A percentile compares a stretch with the other conserved stretches of the same genome.
Evolutionary conservation across 2,888 invertebrate genomes (phyloP).

Genomic region (Schizotus pectinicornis): DNA sequence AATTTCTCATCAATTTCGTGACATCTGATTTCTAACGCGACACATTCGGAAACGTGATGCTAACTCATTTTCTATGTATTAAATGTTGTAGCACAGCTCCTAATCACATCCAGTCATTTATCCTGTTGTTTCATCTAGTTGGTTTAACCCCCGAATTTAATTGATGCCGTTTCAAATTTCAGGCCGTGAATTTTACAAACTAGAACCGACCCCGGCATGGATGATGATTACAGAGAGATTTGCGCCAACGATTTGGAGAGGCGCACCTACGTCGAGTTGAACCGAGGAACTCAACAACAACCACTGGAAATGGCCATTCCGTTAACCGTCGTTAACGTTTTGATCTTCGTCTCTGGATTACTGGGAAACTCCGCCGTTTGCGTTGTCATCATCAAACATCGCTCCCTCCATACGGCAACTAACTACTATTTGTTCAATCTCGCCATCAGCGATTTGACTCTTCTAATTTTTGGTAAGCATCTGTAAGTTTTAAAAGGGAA

Average conservation of each 20-base stretch:
- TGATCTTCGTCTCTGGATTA: constrained; percentile 83
- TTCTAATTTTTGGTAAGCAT: constrained; percentile 62
- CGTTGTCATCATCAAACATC: constrained; percentile 80
- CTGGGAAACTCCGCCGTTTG: constrained; percentile 86
- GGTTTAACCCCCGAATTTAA: no score
- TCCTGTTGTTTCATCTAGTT: no score
- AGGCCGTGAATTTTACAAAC: no score
- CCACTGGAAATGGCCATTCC: constrained; percentile 56
- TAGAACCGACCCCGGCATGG: not conserved
- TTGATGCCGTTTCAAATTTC: no score
- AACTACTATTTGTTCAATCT: constrained; percentile 91
- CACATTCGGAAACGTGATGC: no score
- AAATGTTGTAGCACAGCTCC: no score
- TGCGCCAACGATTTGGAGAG: constrained; percentile 3
- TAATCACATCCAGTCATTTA: no score
- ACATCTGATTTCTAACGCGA: not conserved
- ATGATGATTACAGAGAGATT: not conserved
- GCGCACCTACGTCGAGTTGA: constrained; percentile 44
- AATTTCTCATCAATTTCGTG: not conserved
- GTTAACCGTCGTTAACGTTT: constrained; percentile 72
- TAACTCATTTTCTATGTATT: no score
- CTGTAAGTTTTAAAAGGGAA: not conserved
- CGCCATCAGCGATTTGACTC: constrained; percentile 83
- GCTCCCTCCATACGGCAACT: constrained; percentile 87
- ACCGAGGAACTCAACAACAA: constrained; percentile 50